Percentiles rank a stretch among this genome's conserved stretches.
Evolutionary conservation across 2,888 invertebrate genomes (phyloP).

Genomic region (Crioceris asparagi): DNA sequence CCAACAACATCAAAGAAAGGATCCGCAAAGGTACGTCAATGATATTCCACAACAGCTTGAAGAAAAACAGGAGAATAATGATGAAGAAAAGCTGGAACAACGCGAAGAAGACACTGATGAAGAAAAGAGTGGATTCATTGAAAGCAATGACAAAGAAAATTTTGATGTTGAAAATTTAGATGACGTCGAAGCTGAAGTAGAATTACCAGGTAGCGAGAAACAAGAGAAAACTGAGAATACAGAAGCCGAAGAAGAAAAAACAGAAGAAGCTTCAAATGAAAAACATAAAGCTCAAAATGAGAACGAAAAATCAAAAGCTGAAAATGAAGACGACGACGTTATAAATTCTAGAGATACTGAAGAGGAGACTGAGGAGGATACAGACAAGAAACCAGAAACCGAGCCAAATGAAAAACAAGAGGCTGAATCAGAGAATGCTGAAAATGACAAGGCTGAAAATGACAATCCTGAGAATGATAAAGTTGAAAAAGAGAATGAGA

Average conservation of each 20-base stretch:
- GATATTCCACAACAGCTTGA: not conserved
- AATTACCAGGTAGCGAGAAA: constrained; percentile 4
- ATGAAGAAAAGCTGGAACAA: not conserved
- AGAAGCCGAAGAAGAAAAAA: constrained; percentile 10
- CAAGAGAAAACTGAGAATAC: constrained; percentile 7
- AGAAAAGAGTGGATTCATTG: not conserved
- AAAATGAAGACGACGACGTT: constrained; percentile 6
- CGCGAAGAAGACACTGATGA: not conserved
- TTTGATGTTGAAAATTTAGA: constrained; percentile 13
- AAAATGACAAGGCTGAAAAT: constrained; percentile 9
- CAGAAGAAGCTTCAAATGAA: no score
- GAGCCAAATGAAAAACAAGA: constrained; percentile 16
- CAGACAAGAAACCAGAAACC: constrained; percentile 10
- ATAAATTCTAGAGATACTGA: constrained; percentile 3
- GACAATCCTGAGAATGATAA: constrained; percentile 4
- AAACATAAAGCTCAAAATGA: constrained; percentile 1
- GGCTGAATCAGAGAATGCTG: constrained; percentile 10
- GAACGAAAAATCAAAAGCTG: constrained; percentile 7
- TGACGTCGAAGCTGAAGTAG: constrained; percentile 5
- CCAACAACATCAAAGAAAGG: no score
- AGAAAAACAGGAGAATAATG: not conserved
- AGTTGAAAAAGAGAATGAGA: constrained; percentile 4
- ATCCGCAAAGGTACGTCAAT: not conserved
- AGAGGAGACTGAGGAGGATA: constrained; percentile 9
- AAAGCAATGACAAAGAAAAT: constrained; percentile 14